Conservation (phyloP, 2,797 vertebrate genomes). For the Emys orbicularis region DNA sequence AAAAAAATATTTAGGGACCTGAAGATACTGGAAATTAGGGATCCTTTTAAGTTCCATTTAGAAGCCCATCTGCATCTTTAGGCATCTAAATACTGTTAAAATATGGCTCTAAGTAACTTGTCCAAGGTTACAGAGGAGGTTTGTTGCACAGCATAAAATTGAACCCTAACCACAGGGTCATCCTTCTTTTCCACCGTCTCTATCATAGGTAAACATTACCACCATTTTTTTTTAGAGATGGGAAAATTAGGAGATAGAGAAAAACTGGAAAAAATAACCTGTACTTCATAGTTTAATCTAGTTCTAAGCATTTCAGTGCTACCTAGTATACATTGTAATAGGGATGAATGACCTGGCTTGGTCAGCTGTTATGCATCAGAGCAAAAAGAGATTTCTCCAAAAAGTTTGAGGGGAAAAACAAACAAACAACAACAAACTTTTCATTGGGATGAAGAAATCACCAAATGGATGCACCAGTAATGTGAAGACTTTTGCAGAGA, state of each 20-base stretch:
- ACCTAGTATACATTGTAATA: neutral
- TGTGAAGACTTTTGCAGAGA: neutral
- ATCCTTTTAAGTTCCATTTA: no score
- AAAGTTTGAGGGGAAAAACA: neutral
- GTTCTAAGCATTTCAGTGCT: neutral
- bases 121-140: neutral
- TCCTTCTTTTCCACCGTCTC: no score
- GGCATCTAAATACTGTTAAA: neutral
- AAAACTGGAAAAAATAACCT: neutral
- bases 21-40: neutral
- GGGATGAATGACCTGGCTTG: no score
- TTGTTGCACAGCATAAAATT: neutral
- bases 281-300: neutral
- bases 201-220: no score
- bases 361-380: no score
- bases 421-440: neutral
- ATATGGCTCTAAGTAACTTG: neutral
- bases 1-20: neutral
- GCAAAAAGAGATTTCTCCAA: no score
- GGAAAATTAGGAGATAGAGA: neutral
- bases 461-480: neutral
- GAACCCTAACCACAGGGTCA: no score
- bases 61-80: no score
- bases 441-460: neutral
- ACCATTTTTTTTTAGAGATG: no score